Conservation (phyloP, 2,113 vertebrate genomes). For the Ursus arctos region DNA sequence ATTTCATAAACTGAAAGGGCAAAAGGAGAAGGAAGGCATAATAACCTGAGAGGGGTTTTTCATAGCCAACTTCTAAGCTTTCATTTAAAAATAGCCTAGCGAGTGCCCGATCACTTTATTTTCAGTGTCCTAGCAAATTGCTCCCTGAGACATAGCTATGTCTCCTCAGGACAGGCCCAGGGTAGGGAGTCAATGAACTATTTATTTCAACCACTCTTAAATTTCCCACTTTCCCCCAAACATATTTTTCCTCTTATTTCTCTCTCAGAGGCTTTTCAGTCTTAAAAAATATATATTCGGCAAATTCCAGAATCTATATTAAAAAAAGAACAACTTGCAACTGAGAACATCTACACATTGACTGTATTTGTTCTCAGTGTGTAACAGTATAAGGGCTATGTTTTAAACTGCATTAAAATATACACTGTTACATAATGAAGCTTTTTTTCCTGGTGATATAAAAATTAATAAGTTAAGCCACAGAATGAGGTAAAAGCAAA, state of each 20-base stretch:
- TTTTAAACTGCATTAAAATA: conserved; percentile 15
- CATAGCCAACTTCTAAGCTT: conserved; percentile 31
- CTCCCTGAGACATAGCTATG: neutral
- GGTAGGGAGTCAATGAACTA: neutral
- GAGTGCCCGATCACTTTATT: neutral
- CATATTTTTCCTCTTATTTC: neutral
- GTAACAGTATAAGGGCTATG: neutral
- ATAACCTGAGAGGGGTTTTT: neutral
- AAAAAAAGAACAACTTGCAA: neutral
- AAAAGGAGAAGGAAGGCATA: neutral
- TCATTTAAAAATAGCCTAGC: conserved; percentile 72
- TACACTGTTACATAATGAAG: neutral
- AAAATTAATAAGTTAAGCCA: conserved; percentile 29
- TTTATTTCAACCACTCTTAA: neutral
- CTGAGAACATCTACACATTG: neutral
- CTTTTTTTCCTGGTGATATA: neutral
- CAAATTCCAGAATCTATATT: conserved; percentile 34
- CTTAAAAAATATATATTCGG: neutral
- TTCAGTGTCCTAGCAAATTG: neutral
- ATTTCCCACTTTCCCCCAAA: neutral
- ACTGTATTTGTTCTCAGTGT: neutral
- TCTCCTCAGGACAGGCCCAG: neutral
- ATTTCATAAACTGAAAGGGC: neutral
- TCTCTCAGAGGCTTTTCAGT: neutral
- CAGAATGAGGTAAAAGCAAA: neutral